Percentiles rank a stretch among this genome's conserved stretches.
These are phyloP conservation scores for Eremobia ochroleuca DNA, from an alignment of 2,888 invertebrate species.

Conservation along the genomic window DNA sequence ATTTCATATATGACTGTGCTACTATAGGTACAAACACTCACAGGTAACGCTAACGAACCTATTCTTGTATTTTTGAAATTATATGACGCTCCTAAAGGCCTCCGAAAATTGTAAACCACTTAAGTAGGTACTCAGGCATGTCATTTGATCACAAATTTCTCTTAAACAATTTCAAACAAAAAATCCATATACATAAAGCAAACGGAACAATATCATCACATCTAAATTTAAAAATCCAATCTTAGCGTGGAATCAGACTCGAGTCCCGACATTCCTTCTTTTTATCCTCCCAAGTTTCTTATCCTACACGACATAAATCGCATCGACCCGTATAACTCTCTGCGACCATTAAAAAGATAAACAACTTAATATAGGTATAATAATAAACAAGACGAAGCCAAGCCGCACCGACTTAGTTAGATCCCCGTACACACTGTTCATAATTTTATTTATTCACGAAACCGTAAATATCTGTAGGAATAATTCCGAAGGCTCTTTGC, in stretches of 20 bases:
- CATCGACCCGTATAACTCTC: constrained; percentile 89
- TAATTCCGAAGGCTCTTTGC: constrained; percentile 90
- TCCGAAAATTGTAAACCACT: constrained; percentile 7
- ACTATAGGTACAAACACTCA: not conserved
- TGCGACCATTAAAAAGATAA: constrained; percentile 90
- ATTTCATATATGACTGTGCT: not conserved
- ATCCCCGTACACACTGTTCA: constrained; percentile 85
- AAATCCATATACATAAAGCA: constrained; percentile 70
- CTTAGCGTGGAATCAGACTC: constrained; percentile 83
- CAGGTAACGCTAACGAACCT: not conserved
- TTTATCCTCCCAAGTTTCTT: constrained; percentile 83
- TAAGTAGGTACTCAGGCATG: constrained; percentile 27
- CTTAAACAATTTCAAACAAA: constrained; percentile 69
- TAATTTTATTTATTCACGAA: constrained; percentile 91
- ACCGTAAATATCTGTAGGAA: constrained; percentile 90
- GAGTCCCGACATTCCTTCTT: constrained; percentile 84
- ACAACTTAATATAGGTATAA: constrained; percentile 91
- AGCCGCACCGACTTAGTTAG: constrained; percentile 84
- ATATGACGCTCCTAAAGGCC: not conserved
- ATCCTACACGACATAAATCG: constrained; percentile 88
- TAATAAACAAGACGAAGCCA: constrained; percentile 86
- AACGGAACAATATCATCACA: constrained; percentile 82
- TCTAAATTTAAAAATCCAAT: constrained; percentile 90
- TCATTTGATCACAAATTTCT: constrained; percentile 49
- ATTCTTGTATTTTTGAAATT: not conserved